Evolutionary conservation across 2,797 vertebrate species (phyloP).

Genomic region (Atherinosoma microstoma): DNA sequence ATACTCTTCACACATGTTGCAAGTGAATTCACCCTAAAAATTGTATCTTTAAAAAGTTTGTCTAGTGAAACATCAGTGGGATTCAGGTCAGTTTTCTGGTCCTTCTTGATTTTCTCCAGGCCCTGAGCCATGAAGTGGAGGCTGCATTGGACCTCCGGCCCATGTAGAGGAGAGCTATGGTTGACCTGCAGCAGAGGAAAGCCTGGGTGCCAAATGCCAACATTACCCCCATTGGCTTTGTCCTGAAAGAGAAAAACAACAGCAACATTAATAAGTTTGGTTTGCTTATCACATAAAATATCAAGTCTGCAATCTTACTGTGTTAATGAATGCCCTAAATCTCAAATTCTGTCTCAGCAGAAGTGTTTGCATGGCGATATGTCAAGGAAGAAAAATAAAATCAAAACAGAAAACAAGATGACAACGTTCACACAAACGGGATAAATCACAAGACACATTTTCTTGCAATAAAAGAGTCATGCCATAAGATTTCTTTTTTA

Average conservation of each 20-base stretch:
- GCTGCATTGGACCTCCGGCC: constrained; percentile 52
- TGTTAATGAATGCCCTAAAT: neutral
- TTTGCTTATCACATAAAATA: neutral
- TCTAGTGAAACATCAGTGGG: constrained; percentile 36
- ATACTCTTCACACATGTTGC: neutral
- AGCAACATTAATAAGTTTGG: neutral
- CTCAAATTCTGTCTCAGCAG: neutral
- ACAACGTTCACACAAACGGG: too few relatives aligned
- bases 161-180: neutral
- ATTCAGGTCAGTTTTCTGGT: constrained; percentile 65
- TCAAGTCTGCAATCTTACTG: neutral
- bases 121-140: constrained; percentile 64
- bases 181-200: constrained; percentile 60
- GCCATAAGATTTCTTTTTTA: neutral
- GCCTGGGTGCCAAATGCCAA: constrained; percentile 54
- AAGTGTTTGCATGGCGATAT: neutral
- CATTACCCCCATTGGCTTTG: constrained; percentile 56
- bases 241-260: constrained; percentile 45
- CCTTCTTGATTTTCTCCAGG: constrained; percentile 46
- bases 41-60: neutral
- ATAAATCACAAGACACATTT: neutral
- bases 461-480: neutral
- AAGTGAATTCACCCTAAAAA: neutral
- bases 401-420: neutral
- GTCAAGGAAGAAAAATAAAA: neutral